These are phyloP conservation scores for Apotomis capreana DNA, from an alignment of 2,888 invertebrate species.

Conservation along the genomic window DNA sequence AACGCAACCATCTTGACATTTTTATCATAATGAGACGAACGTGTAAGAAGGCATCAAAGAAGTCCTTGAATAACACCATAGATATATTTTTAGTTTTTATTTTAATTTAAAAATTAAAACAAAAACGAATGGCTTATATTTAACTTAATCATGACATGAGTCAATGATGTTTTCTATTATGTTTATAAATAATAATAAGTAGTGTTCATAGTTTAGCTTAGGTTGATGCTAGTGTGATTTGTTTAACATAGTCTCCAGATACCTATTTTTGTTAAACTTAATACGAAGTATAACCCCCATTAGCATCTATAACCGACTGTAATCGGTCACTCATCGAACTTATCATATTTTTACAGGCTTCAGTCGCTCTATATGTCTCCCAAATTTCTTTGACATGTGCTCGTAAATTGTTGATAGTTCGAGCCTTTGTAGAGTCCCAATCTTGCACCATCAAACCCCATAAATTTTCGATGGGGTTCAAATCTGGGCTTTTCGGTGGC, in stretches of 20 bases:
- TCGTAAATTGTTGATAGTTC: slow-evolving; percentile 10
- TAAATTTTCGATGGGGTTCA: slow-evolving; percentile 23
- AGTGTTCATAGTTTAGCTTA: too few species aligned
- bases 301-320: too few species aligned
- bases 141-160: neutral
- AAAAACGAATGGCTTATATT: neutral
- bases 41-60: too few species aligned
- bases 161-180: too few species aligned
- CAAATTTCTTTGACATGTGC: slow-evolving; percentile 22
- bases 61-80: too few species aligned
- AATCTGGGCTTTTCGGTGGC: slow-evolving; percentile 1
- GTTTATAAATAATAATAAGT: too few species aligned
- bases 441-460: slow-evolving; percentile 21
- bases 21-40: too few species aligned
- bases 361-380: slow-evolving; percentile 17
- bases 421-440: slow-evolving; percentile 22
- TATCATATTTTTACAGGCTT: too few species aligned
- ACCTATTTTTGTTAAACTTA: neutral
- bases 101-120: neutral
- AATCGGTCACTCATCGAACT: too few species aligned
- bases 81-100: neutral
- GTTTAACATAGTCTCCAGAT: neutral
- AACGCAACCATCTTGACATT: too few species aligned
- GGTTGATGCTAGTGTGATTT: too few species aligned
- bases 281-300: slow-evolving; percentile 5